These are phyloP conservation scores for Astropecten irregularis DNA, from an alignment of 53 echinoderm and acorn worm species.

Conservation along the genomic window DNA sequence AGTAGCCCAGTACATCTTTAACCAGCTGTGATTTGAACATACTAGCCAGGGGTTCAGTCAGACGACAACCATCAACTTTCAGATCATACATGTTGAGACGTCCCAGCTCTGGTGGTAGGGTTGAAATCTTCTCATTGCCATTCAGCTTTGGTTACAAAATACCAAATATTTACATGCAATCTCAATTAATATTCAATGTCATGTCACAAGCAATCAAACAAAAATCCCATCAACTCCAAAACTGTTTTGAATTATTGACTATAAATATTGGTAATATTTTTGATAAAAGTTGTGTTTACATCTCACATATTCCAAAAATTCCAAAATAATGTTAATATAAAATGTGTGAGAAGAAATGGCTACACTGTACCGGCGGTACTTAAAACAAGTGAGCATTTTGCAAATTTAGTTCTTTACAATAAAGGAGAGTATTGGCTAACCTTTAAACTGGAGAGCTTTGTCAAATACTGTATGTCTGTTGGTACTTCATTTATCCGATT, in stretches of 20 bases:
- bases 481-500: conserved; percentile 82
- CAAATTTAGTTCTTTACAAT: too few relatives aligned
- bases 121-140: conserved; percentile 83
- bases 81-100: conserved; percentile 85
- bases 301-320: too few relatives aligned
- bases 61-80: conserved; percentile 83
- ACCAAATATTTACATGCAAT: background rate
- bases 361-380: too few relatives aligned
- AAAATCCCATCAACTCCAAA: background rate
- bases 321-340: too few relatives aligned
- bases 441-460: conserved; percentile 89
- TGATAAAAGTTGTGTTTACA: too few relatives aligned
- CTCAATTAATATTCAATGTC: too few relatives aligned
- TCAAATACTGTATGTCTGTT: conserved; percentile 86
- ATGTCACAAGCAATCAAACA: background rate
- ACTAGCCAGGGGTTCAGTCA: conserved; percentile 73
- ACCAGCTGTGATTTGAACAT: conserved; percentile 72
- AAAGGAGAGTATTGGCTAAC: too few relatives aligned
- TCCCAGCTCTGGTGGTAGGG: conserved; percentile 92
- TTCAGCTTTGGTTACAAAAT: conserved; percentile 49
- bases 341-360: too few relatives aligned
- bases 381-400: too few relatives aligned
- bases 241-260: too few relatives aligned
- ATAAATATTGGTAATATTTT: too few relatives aligned
- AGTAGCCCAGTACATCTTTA: conserved; percentile 86